These are phyloP conservation scores for Lasioglossum vierecki DNA, from an alignment of 2,888 invertebrate genomes.

Conservation along the genomic window DNA sequence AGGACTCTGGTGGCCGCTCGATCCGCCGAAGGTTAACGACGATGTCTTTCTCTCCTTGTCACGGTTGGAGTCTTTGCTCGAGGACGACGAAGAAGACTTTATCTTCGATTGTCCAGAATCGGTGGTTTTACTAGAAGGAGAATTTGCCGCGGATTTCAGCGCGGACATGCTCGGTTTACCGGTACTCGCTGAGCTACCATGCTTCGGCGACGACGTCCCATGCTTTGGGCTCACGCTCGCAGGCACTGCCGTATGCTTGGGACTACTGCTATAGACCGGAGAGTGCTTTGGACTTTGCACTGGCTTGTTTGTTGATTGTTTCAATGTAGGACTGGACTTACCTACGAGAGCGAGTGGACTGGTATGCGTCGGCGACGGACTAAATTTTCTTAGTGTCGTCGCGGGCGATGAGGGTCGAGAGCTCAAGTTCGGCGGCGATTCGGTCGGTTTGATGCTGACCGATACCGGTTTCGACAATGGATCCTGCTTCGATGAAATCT, in stretches of 20 bases:
- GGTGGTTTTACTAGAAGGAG: slow-evolving; percentile 82
- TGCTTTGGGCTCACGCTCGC: slow-evolving; percentile 91
- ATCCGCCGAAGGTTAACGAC: slow-evolving; percentile 82
- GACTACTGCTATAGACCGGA: slow-evolving; percentile 90
- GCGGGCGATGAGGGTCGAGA: slow-evolving; percentile 88
- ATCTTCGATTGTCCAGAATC: slow-evolving; percentile 69
- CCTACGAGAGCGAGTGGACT: slow-evolving; percentile 88
- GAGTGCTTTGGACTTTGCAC: slow-evolving; percentile 90
- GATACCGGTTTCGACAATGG: slow-evolving; percentile 89
- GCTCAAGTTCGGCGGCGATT: slow-evolving; percentile 85
- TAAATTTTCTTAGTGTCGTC: slow-evolving; percentile 88
- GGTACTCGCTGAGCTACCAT: slow-evolving; percentile 88
- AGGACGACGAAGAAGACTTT: slow-evolving; percentile 75
- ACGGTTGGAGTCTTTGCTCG: slow-evolving; percentile 75
- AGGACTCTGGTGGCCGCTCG: slow-evolving; percentile 86
- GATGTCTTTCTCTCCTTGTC: slow-evolving; percentile 84
- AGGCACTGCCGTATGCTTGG: slow-evolving; percentile 89
- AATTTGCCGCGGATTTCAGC: slow-evolving; percentile 89
- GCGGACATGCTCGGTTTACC: slow-evolving; percentile 96
- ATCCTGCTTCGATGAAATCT: slow-evolving; percentile 90
- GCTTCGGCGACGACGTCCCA: slow-evolving; percentile 92
- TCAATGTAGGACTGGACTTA: slow-evolving; percentile 85
- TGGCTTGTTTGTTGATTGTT: slow-evolving; percentile 85
- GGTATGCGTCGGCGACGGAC: slow-evolving; percentile 89
- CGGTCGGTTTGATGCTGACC: slow-evolving; percentile 90